Percentiles rank a stretch among this genome's conserved stretches.
phyloP scores from a whole-genome alignment of 2,888 invertebrate genomes.

The Dasypolia templi region DNA sequence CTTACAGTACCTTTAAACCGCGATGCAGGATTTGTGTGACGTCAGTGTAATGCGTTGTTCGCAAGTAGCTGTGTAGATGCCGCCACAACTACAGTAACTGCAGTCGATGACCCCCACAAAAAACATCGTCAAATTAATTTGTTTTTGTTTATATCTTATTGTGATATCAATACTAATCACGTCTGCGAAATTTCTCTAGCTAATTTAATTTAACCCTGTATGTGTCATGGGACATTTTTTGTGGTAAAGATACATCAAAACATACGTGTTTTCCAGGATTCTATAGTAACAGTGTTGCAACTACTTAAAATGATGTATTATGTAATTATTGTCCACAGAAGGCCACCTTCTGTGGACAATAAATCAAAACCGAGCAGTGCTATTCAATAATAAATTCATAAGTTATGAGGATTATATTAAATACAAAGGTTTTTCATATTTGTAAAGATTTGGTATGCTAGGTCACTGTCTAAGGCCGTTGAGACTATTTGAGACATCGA shows the following conservation, averaged over 20 bases:
- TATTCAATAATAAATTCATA: constrained; percentile 19
- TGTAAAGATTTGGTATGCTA: constrained; percentile 21
- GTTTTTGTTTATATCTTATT: too few species aligned
- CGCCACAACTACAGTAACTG: too few species aligned
- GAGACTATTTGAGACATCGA: neutral
- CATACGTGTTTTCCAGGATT: neutral
- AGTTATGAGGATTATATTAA: constrained; percentile 7
- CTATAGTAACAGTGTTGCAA: neutral
- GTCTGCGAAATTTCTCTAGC: neutral
- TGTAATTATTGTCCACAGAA: too few species aligned
- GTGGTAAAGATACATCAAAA: neutral
- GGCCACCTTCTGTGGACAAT: constrained; percentile 15
- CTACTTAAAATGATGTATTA: neutral
- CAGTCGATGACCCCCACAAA: too few species aligned
- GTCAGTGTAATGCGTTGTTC: too few species aligned
- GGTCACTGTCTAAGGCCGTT: constrained; percentile 26
- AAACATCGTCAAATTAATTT: too few species aligned
- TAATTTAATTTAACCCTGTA: too few species aligned
- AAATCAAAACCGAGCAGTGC: neutral
- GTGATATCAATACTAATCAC: too few species aligned
- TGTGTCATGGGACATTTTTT: neutral
- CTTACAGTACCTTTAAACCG: too few species aligned
- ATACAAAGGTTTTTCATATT: constrained; percentile 11
- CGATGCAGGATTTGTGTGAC: too few species aligned
- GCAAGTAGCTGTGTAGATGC: too few species aligned